Conservation (phyloP, 2,888 invertebrate genomes). For the Eretmocerus hayati region DNA sequence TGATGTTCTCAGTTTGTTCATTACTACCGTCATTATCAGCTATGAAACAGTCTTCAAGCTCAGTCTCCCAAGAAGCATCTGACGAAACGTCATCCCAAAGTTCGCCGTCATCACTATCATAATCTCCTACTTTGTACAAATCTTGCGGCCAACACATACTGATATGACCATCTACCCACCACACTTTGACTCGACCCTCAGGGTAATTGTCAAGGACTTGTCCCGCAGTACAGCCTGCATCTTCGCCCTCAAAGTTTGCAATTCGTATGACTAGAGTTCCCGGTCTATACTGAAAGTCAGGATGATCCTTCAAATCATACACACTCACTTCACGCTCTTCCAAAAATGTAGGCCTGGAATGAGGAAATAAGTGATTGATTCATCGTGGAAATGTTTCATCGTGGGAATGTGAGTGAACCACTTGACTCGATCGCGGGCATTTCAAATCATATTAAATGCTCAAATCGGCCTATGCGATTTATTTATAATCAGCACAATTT, state of each 20-base stretch:
- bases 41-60: constrained; percentile 56
- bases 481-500: no score
- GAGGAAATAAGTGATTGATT: no score
- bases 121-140: constrained; percentile 72
- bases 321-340: constrained; percentile 83
- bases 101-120: constrained; percentile 70
- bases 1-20: constrained; percentile 44
- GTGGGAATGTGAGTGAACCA: no score
- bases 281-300: constrained; percentile 87
- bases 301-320: constrained; percentile 91
- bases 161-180: constrained; percentile 82
- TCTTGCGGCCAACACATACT: constrained; percentile 92
- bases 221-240: constrained; percentile 71
- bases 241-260: constrained; percentile 69
- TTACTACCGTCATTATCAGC: constrained; percentile 49
- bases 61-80: constrained; percentile 80
- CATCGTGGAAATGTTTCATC: no score
- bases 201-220: constrained; percentile 85
- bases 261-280: constrained; percentile 85
- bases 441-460: no score
- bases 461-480: no score
- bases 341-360: constrained; percentile 58
- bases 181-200: constrained; percentile 78
- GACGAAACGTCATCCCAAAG: constrained; percentile 66
- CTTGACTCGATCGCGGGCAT: no score